Evolutionary conservation across 2,797 vertebrate species (phyloP).

Genomic region (Spheniscus humboldti): DNA sequence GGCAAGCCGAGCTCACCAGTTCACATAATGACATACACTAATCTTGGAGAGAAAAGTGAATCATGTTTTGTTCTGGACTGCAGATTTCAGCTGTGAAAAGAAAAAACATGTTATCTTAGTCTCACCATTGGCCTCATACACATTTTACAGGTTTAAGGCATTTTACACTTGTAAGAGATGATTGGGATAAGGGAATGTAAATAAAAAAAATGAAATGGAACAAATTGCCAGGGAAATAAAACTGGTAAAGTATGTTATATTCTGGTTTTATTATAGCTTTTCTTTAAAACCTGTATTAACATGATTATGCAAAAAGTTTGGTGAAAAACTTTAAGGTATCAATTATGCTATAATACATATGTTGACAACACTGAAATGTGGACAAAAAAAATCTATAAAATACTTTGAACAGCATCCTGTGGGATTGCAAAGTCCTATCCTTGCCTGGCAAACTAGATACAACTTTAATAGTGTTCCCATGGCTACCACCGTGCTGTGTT

Average conservation of each 20-base stretch:
- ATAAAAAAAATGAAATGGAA: neutral
- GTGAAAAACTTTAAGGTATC: neutral
- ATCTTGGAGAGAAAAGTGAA: neutral
- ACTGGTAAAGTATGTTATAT: neutral
- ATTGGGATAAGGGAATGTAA: neutral
- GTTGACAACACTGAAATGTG: neutral
- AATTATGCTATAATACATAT: neutral
- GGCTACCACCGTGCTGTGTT: neutral
- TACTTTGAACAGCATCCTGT: neutral
- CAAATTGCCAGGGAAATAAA: neutral
- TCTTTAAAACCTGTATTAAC: neutral
- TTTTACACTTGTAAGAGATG: neutral
- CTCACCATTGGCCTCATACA: neutral
- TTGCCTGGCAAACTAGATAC: neutral
- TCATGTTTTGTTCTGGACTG: neutral
- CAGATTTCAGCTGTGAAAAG: neutral
- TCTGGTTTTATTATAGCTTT: neutral
- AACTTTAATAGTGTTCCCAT: slow-evolving; percentile 37
- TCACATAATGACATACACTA: neutral
- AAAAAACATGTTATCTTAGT: neutral
- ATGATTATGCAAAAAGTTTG: neutral
- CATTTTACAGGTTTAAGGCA: neutral
- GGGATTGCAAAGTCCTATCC: neutral
- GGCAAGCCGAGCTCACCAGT: neutral
- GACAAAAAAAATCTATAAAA: neutral